phyloP scores from a whole-genome alignment of 2,113 vertebrate species.

The Euleptes europaea region DNA sequence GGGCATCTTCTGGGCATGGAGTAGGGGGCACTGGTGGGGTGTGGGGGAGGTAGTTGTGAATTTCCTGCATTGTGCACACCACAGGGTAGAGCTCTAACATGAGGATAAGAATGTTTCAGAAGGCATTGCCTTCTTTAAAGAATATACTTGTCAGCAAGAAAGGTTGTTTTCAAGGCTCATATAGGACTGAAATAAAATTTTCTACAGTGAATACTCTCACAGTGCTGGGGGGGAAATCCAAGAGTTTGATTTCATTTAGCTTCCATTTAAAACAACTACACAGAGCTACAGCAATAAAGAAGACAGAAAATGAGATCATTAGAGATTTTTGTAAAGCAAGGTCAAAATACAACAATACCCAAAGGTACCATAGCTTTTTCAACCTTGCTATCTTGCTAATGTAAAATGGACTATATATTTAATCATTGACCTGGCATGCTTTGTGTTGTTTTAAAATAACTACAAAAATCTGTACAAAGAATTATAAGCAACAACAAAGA shows the following conservation, averaged over 20 bases:
- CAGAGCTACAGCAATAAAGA: background rate
- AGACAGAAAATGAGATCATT: background rate
- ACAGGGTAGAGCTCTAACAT: too few relatives aligned
- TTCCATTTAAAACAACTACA: background rate
- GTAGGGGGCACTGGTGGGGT: too few relatives aligned
- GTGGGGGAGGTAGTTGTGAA: too few relatives aligned
- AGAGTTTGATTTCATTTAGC: background rate
- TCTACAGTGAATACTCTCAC: background rate
- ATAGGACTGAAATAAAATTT: background rate
- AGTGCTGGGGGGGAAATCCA: background rate
- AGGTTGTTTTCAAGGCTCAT: too few relatives aligned
- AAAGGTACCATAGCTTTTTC: background rate
- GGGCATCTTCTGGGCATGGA: too few relatives aligned
- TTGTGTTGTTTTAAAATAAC: background rate
- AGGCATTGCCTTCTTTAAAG: too few relatives aligned
- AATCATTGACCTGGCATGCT: background rate
- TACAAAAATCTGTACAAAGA: background rate
- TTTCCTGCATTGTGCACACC: too few relatives aligned
- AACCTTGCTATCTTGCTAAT: background rate
- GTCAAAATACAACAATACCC: fast-evolving
- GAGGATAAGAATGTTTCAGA: too few relatives aligned
- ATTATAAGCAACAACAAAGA: background rate
- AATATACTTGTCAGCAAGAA: too few relatives aligned
- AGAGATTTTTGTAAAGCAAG: background rate
- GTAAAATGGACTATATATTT: background rate